Evolutionary conservation across 2,888 invertebrate genomes (phyloP), one percentile per base, ranked within the genome.

Genomic region (Cyclophora albipunctata): DNA sequence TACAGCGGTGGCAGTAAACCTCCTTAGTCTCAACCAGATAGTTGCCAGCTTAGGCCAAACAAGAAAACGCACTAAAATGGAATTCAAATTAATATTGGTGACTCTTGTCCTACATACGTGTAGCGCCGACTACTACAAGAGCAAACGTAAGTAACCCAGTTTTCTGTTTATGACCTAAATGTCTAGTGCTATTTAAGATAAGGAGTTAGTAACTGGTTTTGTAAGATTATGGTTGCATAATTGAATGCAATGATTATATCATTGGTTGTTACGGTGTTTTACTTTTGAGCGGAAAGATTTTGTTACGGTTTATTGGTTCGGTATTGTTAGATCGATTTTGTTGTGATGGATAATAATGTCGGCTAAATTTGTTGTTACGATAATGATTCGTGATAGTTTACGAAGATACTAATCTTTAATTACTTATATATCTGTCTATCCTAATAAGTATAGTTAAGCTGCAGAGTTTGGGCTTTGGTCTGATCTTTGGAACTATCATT

Each of bases 91-190:
- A 70, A 73, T 81, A 52, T 64, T 84, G 71, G 84, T 87, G 84
- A 73, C 67, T 57, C 67, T 76, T 70, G 81, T 84, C 78, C 67
- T 85, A 47, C 79, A 81, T 60, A 73, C 64, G 62, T 61, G 75
- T 34, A 55, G 67, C 5, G 84, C 75, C 49, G 85, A 85, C 56
- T 69, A 85, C 73, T 88, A 78, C 65, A 85, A 78, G 64, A 81
- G 81, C 55, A 85, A 84, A 74, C 88, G 88, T 88, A 70, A 86
- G 88, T 88, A 34, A 67, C 64, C 69, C 66, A 72, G 64, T 53
- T 56, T 58, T 54, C 5, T 5, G 5, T 20, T 20, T 37, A 37
- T 37, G 37, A 37, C 37, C 37, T 37, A 37, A 37, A 37, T 37
- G 4, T 5, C 37, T 37, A 37, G 4, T 5, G 5, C 37, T 5